Conservation (phyloP, 2,113 vertebrate genomes). For the Pituophis catenifer region DNA sequence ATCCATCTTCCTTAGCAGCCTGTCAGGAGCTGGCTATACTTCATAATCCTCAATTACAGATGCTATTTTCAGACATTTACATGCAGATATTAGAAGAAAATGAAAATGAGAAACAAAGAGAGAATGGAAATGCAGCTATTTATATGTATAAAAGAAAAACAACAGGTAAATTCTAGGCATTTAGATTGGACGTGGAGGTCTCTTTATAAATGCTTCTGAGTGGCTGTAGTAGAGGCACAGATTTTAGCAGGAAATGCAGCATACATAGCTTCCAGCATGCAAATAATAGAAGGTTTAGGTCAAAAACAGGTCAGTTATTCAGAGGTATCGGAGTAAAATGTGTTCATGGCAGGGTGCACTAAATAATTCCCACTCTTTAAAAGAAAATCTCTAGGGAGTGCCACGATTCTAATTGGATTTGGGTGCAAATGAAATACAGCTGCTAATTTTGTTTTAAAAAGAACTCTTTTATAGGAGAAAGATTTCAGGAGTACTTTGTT, state of each 20-base stretch:
- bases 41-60: conserved; percentile 99
- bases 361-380: conserved; percentile 29
- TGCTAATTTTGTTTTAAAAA: conserved; percentile 35
- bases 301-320: conserved; percentile 61
- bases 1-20: conserved; percentile 99
- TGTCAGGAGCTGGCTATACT: conserved; percentile 99
- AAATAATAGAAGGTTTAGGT: conserved; percentile 49
- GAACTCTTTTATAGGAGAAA: conserved; percentile 27
- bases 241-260: conserved; percentile 29
- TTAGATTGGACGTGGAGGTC: conserved; percentile 71
- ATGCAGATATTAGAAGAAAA: conserved; percentile 88
- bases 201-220: conserved; percentile 63
- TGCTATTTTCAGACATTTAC: conserved; percentile 87
- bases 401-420: conserved; percentile 46
- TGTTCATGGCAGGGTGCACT: conserved; percentile 35
- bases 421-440: conserved; percentile 30
- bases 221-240: conserved; percentile 30
- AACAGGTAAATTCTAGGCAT: conserved; percentile 72
- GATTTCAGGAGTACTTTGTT: not conserved
- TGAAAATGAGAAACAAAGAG: conserved; percentile 88
- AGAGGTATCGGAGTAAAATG: conserved; percentile 43
- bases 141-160: conserved; percentile 78
- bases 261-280: conserved; percentile 30
- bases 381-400: conserved; percentile 31
- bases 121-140: conserved; percentile 81